A percentile compares a stretch with the other conserved stretches of the same genome.
These are phyloP conservation scores for Gryllus longicercus DNA, from an alignment of 2,888 invertebrate genomes.

Conservation along the genomic window DNA sequence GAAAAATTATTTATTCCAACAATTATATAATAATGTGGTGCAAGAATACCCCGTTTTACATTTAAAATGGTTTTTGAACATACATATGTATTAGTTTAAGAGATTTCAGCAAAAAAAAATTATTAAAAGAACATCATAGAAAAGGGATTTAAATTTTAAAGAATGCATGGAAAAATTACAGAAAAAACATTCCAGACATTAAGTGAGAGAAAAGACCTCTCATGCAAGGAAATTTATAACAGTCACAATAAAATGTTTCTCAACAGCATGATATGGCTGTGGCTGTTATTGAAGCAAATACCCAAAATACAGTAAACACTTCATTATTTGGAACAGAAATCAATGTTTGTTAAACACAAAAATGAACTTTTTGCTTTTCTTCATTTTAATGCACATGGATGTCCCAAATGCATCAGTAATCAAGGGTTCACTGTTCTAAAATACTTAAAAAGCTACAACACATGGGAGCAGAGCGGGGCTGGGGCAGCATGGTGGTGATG, in stretches of 20 bases:
- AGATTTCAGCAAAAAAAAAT: not conserved
- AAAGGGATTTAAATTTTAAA: not conserved
- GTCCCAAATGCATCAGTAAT: too few species aligned
- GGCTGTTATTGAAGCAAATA: slow-evolving; percentile 17
- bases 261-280: not conserved
- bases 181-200: slow-evolving; percentile 17
- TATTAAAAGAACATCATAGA: not conserved
- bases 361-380: too few species aligned
- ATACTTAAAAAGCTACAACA: not conserved
- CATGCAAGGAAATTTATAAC: slow-evolving; percentile 9
- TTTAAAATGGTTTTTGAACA: not conserved
- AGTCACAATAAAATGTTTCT: not conserved
- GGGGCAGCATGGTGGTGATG: slow-evolving; percentile 31
- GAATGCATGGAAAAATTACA: slow-evolving; percentile 3
- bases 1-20: too few species aligned
- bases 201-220: slow-evolving; percentile 7
- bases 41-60: not conserved
- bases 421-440: not conserved
- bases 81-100: not conserved
- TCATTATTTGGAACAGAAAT: too few species aligned
- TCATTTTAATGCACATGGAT: too few species aligned
- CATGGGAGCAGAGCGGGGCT: not conserved
- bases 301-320: not conserved
- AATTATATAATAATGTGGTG: too few species aligned
- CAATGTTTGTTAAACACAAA: too few species aligned